Evolutionary conservation across 1,140 invertebrate genomes (phyloP).

Genomic region (Cotesia glomerata): DNA sequence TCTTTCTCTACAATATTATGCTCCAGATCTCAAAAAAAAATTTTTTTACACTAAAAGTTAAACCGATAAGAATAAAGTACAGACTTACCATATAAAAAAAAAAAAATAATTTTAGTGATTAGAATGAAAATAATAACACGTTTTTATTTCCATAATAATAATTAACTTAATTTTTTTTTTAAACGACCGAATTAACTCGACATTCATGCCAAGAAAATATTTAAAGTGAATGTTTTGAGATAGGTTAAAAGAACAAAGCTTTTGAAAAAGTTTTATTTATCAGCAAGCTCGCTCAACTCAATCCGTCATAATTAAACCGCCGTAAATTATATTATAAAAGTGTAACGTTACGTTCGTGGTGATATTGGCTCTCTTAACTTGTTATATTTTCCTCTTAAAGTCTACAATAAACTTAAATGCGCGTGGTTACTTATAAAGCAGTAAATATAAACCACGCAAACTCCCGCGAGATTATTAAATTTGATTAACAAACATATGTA

Average conservation of each 20-base stretch:
- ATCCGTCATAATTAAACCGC: constrained; percentile 41
- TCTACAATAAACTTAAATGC: neutral
- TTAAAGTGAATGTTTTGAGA: neutral
- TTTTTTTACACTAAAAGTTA: too few species aligned
- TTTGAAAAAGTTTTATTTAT: constrained; percentile 36
- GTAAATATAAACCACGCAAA: constrained; percentile 23
- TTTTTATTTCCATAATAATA: neutral
- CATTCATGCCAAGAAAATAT: constrained; percentile 9
- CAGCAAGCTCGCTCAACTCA: constrained; percentile 24
- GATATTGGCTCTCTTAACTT: too few species aligned
- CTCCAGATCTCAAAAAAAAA: too few species aligned
- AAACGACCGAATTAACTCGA: constrained; percentile 18
- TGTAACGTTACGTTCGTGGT: constrained; percentile 27
- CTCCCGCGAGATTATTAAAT: constrained; percentile 24
- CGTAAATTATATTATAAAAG: constrained; percentile 36
- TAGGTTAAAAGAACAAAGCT: constrained; percentile 18
- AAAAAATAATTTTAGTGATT: too few species aligned
- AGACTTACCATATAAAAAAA: too few species aligned
- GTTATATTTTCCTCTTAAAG: neutral
- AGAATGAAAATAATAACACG: neutral
- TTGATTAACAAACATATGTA: constrained; percentile 10
- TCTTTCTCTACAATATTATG: too few species aligned
- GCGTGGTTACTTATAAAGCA: constrained; percentile 22
- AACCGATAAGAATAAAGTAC: too few species aligned
- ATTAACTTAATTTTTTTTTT: neutral